These are phyloP conservation scores for Daphoenositta chrysoptera DNA, from an alignment of 2,113 vertebrate genomes.

Conservation along the genomic window DNA sequence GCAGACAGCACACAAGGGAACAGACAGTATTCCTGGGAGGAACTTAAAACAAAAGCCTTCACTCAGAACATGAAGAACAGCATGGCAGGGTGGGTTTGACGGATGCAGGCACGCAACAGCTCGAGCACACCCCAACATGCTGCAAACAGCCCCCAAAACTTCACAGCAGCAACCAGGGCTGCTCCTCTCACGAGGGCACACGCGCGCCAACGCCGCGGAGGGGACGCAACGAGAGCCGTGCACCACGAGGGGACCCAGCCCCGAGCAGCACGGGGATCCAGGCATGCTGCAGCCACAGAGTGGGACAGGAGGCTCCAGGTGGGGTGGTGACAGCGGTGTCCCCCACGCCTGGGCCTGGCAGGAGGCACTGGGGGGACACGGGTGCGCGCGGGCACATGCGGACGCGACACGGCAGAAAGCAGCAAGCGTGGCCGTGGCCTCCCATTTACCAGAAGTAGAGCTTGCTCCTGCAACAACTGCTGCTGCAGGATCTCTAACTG, in stretches of 20 bases:
- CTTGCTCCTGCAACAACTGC: conserved; percentile 98
- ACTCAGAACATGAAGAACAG: not conserved
- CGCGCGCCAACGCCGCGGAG: not conserved
- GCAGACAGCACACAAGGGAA: not conserved
- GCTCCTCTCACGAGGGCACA: not conserved
- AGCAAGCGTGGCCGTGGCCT: conserved; percentile 11
- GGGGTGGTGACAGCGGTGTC: not conserved
- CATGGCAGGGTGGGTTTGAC: not conserved
- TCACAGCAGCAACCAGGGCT: not conserved
- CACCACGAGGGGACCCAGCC: not conserved
- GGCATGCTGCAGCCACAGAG: not conserved
- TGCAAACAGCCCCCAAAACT: conserved; percentile 15
- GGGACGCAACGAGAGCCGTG: not conserved
- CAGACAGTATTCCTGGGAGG: not conserved
- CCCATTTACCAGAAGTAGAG: conserved; percentile 96
- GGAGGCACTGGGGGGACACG: not conserved
- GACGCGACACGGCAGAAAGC: not conserved
- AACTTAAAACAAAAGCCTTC: conserved; percentile 16
- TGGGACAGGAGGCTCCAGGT: not conserved
- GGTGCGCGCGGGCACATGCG: not conserved
- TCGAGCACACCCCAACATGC: not conserved
- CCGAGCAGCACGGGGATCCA: fast-evolving
- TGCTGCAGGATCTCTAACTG: conserved; percentile 99
- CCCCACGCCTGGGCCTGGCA: not conserved
- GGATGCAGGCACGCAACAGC: not conserved